Evolutionary conservation across 1,140 invertebrate genomes (phyloP), one percentile per base, ranked within the genome.

Genomic region (Dendrolimus punctatus): DNA sequence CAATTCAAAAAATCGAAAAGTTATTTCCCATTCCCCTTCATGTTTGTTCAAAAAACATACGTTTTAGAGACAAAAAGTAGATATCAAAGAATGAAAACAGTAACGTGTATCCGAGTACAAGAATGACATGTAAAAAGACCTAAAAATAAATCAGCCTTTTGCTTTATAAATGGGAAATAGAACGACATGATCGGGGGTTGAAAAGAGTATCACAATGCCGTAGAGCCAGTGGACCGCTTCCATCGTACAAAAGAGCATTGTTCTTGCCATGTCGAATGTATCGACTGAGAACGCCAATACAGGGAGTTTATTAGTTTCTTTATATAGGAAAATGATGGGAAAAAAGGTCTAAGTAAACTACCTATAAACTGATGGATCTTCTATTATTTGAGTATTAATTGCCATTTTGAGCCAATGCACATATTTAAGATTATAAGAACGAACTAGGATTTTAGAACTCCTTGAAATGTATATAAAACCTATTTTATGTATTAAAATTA

Each of bases 251-350:
- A 76, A 73, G 73, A 71, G 59, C 59, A 79, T 81, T 81, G 78
- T 81, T 81, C 76, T 73, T 79, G 71, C 61, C 62, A 71, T 68
- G 68, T 79, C 78, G 66, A 76, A 81, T 73, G 78, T 77, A 79
- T 81, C 69, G 73, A 61, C 58, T 57, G 60, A 60, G 60, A 68
- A 65, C 64, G 53, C 48, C 60, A 66, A 69, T 62, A 73, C 66
- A 47, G 53, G 57, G 66, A 71, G 64, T 71, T 76, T 71, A 70
- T 66, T 66, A 66, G 44, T 55, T 55, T 51, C 53, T 56, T 62
- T 56, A 51, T 49, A 41, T 40, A 51, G 41, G 51, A 40, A 58
- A 63, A 52, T 51, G 45, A 52, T 50, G 41, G 49, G 48, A 57
- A 51, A 50, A 42, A 38, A 48, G 5, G 44, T 48, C 23, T 23